Evolutionary conservation across 2,797 vertebrate species (phyloP), one percentile per base, ranked within the genome.

Genomic region (Chaunax sp.): DNA sequence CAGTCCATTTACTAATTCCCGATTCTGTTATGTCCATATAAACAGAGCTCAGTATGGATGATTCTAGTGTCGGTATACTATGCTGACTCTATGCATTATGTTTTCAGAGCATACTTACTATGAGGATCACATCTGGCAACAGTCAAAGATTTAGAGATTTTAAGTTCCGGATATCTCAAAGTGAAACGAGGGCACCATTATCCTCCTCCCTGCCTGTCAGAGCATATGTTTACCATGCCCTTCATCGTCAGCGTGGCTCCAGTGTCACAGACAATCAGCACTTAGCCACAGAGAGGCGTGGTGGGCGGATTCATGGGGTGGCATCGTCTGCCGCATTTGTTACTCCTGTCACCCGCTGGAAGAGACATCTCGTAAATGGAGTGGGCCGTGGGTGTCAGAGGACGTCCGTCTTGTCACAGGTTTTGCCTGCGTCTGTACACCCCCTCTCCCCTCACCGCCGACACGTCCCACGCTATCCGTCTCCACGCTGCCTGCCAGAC

Each of bases 341-440:
- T 79, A 60, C 50, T 56, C 53, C 73, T 77, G 70, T 75, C 82
- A 78, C 37, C 67, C 70, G 55, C 72, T 69, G 73, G 61, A 59
- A 64, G 51, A 65, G 64, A 74, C 67, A 25, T 55, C 44, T 80
- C 55, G 62, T 73, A 71, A 69, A 71, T 26, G 69, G 60, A 64
- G 54, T 63, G 75, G 84, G 77, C 70, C 57, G 77, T 62, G 69
- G 55, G 44, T 76, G 78, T 80, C 75, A 63, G 80, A 75, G 52
- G 53, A 77, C 26, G 46, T 70, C 64, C 11, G 40, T 82, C 74
- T 78, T 64, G 62, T 86, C 69, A 58, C 33, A 53, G 65, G 51
- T 44, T 65, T 52, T 38, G 20, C 44, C 50, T 44, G 2, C 47
- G 14, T 44, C 18, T 12, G 7, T n/a, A 38, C 41, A 35, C 20